phyloP scores from a whole-genome alignment of 2,888 invertebrate genomes.

The Tetrapedia diversipes region DNA sequence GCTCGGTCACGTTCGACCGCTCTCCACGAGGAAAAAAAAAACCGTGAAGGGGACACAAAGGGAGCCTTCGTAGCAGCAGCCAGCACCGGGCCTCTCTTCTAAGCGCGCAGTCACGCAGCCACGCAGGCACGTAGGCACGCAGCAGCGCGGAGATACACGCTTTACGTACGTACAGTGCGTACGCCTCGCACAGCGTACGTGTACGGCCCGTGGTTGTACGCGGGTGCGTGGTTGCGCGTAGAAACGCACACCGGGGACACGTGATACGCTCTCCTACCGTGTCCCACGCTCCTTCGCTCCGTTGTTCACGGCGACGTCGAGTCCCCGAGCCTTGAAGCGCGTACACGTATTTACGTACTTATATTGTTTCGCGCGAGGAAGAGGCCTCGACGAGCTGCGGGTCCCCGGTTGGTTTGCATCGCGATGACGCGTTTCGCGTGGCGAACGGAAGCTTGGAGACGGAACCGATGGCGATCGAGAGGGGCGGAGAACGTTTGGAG shows the following conservation, averaged over 20 bases:
- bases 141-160: constrained; percentile 3
- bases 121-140: constrained; percentile 32
- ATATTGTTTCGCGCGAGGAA: constrained; percentile 46
- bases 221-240: constrained; percentile 32
- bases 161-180: background rate
- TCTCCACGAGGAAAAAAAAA: constrained; percentile 32
- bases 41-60: constrained; percentile 33
- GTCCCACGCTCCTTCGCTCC: constrained; percentile 53
- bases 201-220: constrained; percentile 14
- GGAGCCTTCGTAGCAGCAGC: constrained; percentile 11
- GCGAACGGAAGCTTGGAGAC: constrained; percentile 10
- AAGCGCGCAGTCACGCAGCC: constrained; percentile 30
- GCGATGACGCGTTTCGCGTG: background rate
- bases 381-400: constrained; percentile 4
- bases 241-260: constrained; percentile 44
- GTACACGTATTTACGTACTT: background rate
- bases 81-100: no score
- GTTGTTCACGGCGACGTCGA: background rate
- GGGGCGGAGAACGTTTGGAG: background rate
- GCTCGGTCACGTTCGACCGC: constrained; percentile 64
- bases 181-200: background rate
- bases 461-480: background rate
- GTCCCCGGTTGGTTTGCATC: no score
- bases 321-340: background rate
- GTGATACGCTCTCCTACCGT: constrained; percentile 49